Evolutionary conservation across 2,113 vertebrate genomes (phyloP).

Genomic region (Lipophrys pholis): DNA sequence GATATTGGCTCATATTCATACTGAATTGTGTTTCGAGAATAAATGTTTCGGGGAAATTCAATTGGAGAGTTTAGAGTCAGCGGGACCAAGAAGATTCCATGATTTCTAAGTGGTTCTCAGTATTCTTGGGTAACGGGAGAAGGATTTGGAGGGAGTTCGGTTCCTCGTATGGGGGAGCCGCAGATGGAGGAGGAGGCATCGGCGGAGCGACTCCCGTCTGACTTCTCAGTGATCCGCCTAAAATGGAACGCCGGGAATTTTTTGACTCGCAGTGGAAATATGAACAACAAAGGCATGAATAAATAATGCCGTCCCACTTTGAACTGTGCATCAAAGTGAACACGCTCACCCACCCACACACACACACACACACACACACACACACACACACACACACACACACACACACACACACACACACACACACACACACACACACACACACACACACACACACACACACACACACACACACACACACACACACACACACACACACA

Average conservation of each 20-base stretch:
- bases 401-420: conserved; percentile 4
- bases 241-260: conserved; percentile 76
- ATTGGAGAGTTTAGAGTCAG: no score
- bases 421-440: conserved; percentile 26
- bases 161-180: no score
- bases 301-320: conserved; percentile 81
- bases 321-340: conserved; percentile 82
- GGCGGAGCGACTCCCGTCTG: conserved; percentile 54
- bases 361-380: conserved; percentile 19
- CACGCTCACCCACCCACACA: conserved; percentile 54
- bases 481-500: conserved; percentile 5
- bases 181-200: conserved; percentile 30
- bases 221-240: conserved; percentile 64
- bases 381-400: conserved; percentile 34
- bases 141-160: not conserved
- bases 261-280: conserved; percentile 70
- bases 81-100: no score
- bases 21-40: no score
- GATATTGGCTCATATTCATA: no score
- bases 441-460: conserved; percentile 34
- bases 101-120: no score
- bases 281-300: conserved; percentile 83
- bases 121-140: no score
- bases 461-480: conserved; percentile 15
- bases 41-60: no score